These are phyloP conservation scores for Xylophagus ater DNA, from an alignment of 2,888 invertebrate genomes.

Conservation along the genomic window DNA sequence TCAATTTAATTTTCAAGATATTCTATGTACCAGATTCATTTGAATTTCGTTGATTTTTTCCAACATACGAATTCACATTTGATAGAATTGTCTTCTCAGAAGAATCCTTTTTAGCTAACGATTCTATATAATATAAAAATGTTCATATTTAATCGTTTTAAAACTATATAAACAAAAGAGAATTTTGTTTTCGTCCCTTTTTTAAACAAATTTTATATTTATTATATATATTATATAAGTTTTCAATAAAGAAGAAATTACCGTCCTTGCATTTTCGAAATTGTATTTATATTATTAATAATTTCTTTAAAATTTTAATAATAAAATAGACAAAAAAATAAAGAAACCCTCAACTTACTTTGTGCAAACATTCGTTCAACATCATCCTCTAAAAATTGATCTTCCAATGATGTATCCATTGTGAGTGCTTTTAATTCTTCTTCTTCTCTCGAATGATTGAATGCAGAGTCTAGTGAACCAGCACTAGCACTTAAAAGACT, in stretches of 20 bases:
- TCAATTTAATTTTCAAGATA: conserved; percentile 6
- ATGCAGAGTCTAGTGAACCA: conserved; percentile 76
- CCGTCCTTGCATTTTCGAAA: too few species aligned
- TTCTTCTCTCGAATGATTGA: conserved; percentile 78
- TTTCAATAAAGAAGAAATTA: too few species aligned
- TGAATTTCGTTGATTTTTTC: conserved; percentile 32
- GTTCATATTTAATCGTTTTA: background rate
- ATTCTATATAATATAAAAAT: conserved; percentile 8
- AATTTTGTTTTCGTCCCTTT: background rate
- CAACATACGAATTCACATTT: conserved; percentile 6
- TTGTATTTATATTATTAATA: background rate
- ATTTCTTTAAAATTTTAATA: background rate
- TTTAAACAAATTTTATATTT: background rate
- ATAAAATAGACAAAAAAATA: background rate
- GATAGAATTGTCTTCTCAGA: background rate
- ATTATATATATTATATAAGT: background rate
- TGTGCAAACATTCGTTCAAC: conserved; percentile 28
- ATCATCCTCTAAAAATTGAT: conserved; percentile 28
- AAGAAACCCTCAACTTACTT: conserved; percentile 26
- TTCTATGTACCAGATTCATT: conserved; percentile 36
- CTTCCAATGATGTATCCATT: conserved; percentile 41
- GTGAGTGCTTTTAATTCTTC: conserved; percentile 53
- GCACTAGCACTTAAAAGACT: conserved; percentile 56
- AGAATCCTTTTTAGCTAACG: conserved; percentile 6
- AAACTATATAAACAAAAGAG: background rate